Conservation (phyloP, 2,797 vertebrate species). For the Eremophila alpestris region DNA sequence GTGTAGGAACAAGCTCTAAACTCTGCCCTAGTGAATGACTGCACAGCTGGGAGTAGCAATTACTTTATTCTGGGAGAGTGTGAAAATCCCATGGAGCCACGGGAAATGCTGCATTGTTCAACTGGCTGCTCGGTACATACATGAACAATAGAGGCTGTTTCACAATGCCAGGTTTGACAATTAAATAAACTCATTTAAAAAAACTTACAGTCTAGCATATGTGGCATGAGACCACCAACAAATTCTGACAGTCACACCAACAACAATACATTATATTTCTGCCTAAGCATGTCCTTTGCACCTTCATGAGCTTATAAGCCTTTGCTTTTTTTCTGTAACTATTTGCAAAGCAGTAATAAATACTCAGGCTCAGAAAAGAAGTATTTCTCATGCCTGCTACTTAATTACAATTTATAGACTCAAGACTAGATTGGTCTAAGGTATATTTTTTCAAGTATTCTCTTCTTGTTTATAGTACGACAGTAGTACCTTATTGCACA, state of each 20-base stretch:
- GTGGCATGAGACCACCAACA: neutral
- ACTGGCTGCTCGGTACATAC: neutral
- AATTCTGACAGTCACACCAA: slow-evolving; percentile 52
- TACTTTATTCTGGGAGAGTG: neutral
- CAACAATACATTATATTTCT: slow-evolving; percentile 55
- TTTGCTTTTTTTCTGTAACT: slow-evolving; percentile 40
- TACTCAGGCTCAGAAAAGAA: slow-evolving; percentile 73
- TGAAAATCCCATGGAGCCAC: neutral
- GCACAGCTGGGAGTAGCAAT: neutral
- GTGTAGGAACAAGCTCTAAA: neutral
- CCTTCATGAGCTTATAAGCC: slow-evolving; percentile 44
- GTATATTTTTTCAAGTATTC: slow-evolving; percentile 78
- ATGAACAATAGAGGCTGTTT: neutral
- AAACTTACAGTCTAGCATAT: slow-evolving; percentile 29
- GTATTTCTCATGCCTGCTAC: slow-evolving; percentile 59
- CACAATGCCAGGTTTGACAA: neutral
- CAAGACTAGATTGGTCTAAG: slow-evolving; percentile 67
- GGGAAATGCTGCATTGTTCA: neutral
- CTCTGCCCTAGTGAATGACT: neutral
- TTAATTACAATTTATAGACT: slow-evolving; percentile 72
- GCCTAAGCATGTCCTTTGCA: slow-evolving; percentile 44
- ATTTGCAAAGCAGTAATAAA: slow-evolving; percentile 73
- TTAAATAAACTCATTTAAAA: slow-evolving; percentile 23
- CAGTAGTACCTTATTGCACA: slow-evolving; percentile 83
- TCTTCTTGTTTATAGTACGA: slow-evolving; percentile 63